Evolutionary conservation across 2,888 invertebrate species (phyloP).

Genomic region (Spodoptera picta): DNA sequence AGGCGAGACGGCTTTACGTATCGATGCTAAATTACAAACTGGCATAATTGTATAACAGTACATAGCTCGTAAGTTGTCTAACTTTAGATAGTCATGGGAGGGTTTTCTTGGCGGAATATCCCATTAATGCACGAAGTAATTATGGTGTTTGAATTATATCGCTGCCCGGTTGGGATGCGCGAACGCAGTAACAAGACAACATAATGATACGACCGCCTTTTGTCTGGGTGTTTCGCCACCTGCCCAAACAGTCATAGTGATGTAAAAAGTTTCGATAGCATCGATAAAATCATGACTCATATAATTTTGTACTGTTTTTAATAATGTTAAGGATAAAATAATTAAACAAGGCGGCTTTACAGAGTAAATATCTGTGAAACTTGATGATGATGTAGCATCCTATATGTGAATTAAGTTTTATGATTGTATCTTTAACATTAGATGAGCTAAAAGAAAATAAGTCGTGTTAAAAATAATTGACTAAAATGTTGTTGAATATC

Average conservation of each 20-base stretch:
- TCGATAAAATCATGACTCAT: slow-evolving; percentile 21
- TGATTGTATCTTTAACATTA: slow-evolving; percentile 3
- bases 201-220: slow-evolving; percentile 86
- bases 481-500: slow-evolving; percentile 10
- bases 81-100: slow-evolving; percentile 63
- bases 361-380: too few species aligned
- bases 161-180: slow-evolving; percentile 77
- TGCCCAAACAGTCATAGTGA: slow-evolving; percentile 82
- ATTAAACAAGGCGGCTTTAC: too few species aligned
- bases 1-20: slow-evolving; percentile 12
- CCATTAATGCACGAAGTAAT: slow-evolving; percentile 81
- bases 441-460: slow-evolving; percentile 24
- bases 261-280: slow-evolving; percentile 62
- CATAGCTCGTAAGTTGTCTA: slow-evolving; percentile 37
- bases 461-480: slow-evolving; percentile 19
- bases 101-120: slow-evolving; percentile 61
- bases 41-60: slow-evolving; percentile 43
- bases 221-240: slow-evolving; percentile 88
- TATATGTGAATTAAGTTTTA: slow-evolving; percentile 25
- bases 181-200: slow-evolving; percentile 87
- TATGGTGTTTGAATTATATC: slow-evolving; percentile 80
- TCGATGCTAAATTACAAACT: slow-evolving; percentile 29
- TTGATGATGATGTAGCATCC: too few species aligned
- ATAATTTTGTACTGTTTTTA: background rate
- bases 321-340: too few species aligned